These are phyloP conservation scores for Rosalia funebris DNA, from an alignment of 2,888 invertebrate genomes.

Conservation along the genomic window DNA sequence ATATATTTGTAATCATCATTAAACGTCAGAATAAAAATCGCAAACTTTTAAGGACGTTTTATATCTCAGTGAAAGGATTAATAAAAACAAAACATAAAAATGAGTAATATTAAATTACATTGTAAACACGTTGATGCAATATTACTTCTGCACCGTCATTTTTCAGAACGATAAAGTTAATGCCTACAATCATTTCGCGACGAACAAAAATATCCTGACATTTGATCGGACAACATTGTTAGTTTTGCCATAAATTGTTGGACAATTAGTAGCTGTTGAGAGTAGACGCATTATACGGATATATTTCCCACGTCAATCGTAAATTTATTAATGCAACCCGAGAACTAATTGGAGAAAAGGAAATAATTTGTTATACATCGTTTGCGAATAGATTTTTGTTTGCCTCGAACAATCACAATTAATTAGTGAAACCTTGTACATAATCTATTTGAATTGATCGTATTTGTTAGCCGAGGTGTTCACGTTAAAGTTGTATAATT, in stretches of 20 bases:
- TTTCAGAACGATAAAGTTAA: slow-evolving; percentile 18
- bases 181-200: slow-evolving; percentile 14
- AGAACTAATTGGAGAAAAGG: slow-evolving; percentile 19
- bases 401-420: slow-evolving; percentile 19
- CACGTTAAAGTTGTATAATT: neutral
- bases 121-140: slow-evolving; percentile 7
- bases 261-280: slow-evolving; percentile 20
- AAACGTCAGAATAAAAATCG: slow-evolving; percentile 11
- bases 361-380: slow-evolving; percentile 10
- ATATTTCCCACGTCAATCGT: slow-evolving; percentile 13
- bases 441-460: neutral
- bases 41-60: slow-evolving; percentile 19
- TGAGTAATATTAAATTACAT: slow-evolving; percentile 14
- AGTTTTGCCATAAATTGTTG: slow-evolving; percentile 15
- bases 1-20: slow-evolving; percentile 12
- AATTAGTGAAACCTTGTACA: slow-evolving; percentile 20
- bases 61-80: slow-evolving; percentile 13
- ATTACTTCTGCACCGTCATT: slow-evolving; percentile 9
- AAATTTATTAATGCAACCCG: slow-evolving; percentile 21
- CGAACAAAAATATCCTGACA: slow-evolving; percentile 18
- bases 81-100: slow-evolving; percentile 10
- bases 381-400: slow-evolving; percentile 10
- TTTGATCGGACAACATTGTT: slow-evolving; percentile 24
- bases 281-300: slow-evolving; percentile 9
- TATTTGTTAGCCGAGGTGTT: slow-evolving; percentile 1